Evolutionary conservation across 2,888 invertebrate species (phyloP).

Genomic region (Gisinianus flammeolus): DNA sequence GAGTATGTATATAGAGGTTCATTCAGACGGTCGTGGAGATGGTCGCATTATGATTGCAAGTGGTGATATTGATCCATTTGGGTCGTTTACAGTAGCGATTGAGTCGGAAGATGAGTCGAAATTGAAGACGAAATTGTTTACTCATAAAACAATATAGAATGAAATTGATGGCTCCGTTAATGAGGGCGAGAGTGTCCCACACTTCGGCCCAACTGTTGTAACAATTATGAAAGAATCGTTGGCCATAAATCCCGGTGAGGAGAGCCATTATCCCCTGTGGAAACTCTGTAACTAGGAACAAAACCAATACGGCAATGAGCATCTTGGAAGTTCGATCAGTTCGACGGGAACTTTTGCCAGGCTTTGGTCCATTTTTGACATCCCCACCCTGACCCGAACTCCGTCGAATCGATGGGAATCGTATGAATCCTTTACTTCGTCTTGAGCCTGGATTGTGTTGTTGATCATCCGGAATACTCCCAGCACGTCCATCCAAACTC

Average conservation of each 20-base stretch:
- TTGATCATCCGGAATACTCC: neutral
- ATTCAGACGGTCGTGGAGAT: constrained; percentile 1
- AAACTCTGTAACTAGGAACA: constrained; percentile 65
- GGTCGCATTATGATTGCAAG: constrained; percentile 4
- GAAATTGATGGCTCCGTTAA: constrained; percentile 67
- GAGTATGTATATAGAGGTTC: no score
- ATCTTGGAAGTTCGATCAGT: constrained; percentile 64
- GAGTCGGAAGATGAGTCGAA: constrained; percentile 46
- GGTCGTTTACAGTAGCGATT: constrained; percentile 12
- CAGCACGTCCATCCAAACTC: neutral
- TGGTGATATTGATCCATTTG: constrained; percentile 13
- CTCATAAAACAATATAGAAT: constrained; percentile 68
- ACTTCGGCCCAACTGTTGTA: constrained; percentile 64
- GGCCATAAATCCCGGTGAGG: constrained; percentile 71
- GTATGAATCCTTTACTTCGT: constrained; percentile 10
- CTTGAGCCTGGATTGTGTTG: neutral
- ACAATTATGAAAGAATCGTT: constrained; percentile 61
- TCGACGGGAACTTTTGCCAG: constrained; percentile 44
- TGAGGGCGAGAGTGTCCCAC: constrained; percentile 65
- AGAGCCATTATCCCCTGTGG: constrained; percentile 69
- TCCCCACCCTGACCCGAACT: neutral
- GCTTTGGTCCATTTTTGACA: neutral
- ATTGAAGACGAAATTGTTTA: constrained; percentile 64
- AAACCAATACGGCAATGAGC: constrained; percentile 64
- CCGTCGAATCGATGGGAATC: neutral